Evolutionary conservation across 2,888 invertebrate genomes (phyloP).

Genomic region (Empis livida): DNA sequence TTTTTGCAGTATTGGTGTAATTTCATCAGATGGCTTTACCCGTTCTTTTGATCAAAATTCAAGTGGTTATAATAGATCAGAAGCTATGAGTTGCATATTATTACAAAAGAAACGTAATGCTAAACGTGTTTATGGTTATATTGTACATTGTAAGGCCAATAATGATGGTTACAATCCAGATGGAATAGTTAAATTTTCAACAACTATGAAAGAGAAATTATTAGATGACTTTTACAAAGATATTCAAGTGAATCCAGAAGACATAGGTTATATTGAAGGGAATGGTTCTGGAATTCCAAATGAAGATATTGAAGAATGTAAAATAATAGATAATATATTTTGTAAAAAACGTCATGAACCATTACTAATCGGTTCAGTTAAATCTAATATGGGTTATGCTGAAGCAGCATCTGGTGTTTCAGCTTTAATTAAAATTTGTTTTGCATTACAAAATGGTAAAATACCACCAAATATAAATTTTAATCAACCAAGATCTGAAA

Average conservation of each 20-base stretch:
- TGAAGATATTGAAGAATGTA: slow-evolving; percentile 79
- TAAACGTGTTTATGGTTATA: slow-evolving; percentile 46
- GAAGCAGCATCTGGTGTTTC: slow-evolving; percentile 72
- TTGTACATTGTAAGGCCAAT: slow-evolving; percentile 60
- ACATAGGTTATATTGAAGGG: slow-evolving; percentile 66
- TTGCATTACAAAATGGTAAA: slow-evolving; percentile 61
- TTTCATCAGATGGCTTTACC: slow-evolving; percentile 70
- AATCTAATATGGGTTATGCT: slow-evolving; percentile 82
- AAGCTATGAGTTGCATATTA: slow-evolving; percentile 51
- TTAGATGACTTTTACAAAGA: slow-evolving; percentile 48
- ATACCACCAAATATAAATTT: slow-evolving; percentile 76
- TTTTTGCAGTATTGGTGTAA: slow-evolving; percentile 45
- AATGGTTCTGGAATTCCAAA: slow-evolving; percentile 65
- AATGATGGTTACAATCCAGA: slow-evolving; percentile 57
- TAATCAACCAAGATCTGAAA: slow-evolving; percentile 43
- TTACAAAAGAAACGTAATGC: slow-evolving; percentile 54
- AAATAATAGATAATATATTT: slow-evolving; percentile 63
- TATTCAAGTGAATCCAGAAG: slow-evolving; percentile 50
- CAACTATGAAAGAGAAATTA: slow-evolving; percentile 43
- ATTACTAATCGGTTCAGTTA: slow-evolving; percentile 70
- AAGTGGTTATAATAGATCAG: slow-evolving; percentile 65
- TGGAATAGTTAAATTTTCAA: slow-evolving; percentile 48
- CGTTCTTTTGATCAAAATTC: slow-evolving; percentile 73
- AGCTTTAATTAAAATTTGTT: slow-evolving; percentile 60
- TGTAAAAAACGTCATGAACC: slow-evolving; percentile 56